A percentile compares a stretch with the other conserved stretches of the same genome.
Conservation (phyloP, 2,888 invertebrate genomes). For the Hedya salicella region DNA sequence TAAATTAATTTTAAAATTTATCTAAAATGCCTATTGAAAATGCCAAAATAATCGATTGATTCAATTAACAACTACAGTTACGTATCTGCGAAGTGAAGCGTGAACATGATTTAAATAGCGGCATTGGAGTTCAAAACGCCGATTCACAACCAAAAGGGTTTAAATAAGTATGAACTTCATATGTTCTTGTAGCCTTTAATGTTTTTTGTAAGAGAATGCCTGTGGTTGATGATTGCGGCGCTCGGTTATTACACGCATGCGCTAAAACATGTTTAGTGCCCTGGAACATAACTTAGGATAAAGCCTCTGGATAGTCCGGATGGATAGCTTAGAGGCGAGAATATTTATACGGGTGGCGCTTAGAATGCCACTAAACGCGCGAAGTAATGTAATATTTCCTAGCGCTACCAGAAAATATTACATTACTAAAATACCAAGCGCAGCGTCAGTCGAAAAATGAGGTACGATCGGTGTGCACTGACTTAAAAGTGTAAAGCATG, state of each 20-base stretch:
- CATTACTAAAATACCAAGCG: too few relatives aligned
- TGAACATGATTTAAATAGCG: conserved; percentile 39
- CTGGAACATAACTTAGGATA: not conserved
- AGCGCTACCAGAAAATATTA: too few relatives aligned
- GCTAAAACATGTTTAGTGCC: conserved; percentile 59
- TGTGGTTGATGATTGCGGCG: conserved; percentile 28
- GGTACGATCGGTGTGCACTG: too few relatives aligned
- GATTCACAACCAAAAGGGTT: not conserved
- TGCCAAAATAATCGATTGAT: conserved; percentile 27
- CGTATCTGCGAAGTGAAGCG: conserved; percentile 37
- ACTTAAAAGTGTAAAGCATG: too few relatives aligned
- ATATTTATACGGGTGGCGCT: not conserved
- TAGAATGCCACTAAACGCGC: not conserved
- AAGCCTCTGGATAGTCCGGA: not conserved
- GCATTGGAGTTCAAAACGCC: conserved; percentile 35
- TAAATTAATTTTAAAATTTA: not conserved
- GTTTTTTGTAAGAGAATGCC: conserved; percentile 3
- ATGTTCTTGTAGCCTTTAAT: not conserved
- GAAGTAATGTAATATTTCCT: too few relatives aligned
- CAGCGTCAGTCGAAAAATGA: too few relatives aligned
- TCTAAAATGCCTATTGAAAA: not conserved
- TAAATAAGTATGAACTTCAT: not conserved
- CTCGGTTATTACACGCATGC: conserved; percentile 51
- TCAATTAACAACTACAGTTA: conserved; percentile 36
- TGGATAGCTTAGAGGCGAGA: not conserved